phyloP scores from a whole-genome alignment of 2,888 invertebrate species.

The Philonicus albiceps region DNA sequence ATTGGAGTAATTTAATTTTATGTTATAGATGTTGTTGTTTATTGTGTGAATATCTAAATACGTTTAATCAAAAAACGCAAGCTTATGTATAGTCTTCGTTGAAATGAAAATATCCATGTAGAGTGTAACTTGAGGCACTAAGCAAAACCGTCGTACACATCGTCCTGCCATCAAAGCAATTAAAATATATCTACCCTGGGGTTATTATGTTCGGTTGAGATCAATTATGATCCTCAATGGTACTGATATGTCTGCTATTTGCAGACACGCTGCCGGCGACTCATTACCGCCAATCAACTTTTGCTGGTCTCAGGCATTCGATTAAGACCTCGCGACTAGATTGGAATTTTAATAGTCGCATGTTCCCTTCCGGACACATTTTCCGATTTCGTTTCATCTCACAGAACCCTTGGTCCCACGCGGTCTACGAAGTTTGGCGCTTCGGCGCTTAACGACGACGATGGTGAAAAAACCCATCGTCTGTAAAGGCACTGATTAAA shows the following conservation, averaged over 20 bases:
- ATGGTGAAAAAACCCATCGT: neutral
- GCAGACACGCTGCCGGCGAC: neutral
- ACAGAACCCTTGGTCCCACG: conserved; percentile 3
- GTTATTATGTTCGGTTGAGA: neutral
- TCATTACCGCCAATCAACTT: neutral
- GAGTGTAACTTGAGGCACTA: neutral
- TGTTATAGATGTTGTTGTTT: neutral
- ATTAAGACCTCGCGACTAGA: neutral
- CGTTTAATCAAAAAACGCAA: neutral
- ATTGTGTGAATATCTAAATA: neutral
- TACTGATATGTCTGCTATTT: conserved; percentile 4
- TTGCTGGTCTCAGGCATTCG: neutral
- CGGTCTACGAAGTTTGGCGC: conserved; percentile 18
- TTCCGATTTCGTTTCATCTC: neutral
- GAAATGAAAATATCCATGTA: neutral
- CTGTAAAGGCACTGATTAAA: conserved; percentile 20
- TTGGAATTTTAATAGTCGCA: conserved; percentile 3
- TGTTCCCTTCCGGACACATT: conserved; percentile 8
- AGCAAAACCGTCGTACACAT: neutral
- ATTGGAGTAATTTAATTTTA: neutral
- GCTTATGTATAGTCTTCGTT: too few relatives aligned
- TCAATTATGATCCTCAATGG: neutral
- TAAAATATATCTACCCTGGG: neutral
- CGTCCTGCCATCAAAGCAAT: neutral
- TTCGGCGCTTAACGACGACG: neutral